Evolutionary conservation across 2,888 invertebrate species (phyloP).

Genomic region (Eilema griseolum): DNA sequence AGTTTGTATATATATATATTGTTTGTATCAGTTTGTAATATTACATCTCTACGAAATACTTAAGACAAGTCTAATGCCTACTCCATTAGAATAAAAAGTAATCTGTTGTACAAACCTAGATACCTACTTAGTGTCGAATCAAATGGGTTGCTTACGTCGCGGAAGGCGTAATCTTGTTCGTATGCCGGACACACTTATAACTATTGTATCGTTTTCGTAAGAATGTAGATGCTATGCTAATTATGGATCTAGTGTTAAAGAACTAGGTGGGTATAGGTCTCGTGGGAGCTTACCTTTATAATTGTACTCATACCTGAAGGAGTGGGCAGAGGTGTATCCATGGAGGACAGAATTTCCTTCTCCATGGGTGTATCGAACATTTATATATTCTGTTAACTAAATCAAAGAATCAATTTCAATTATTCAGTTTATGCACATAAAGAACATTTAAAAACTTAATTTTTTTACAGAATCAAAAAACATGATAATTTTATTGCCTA

Average conservation of each 20-base stretch:
- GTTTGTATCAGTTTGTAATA: no score
- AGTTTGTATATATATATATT: no score
- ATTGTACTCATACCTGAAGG: background rate
- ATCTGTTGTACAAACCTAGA: slow-evolving; percentile 7
- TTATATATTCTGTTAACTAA: no score
- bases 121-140: slow-evolving; percentile 26
- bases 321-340: no score
- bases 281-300: background rate
- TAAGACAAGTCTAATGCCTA: background rate
- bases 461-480: no score
- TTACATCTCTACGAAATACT: slow-evolving; percentile 11
- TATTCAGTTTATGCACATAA: no score
- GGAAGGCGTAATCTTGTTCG: slow-evolving; percentile 31
- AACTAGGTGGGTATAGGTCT: slow-evolving; percentile 1
- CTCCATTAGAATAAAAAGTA: slow-evolving; percentile 19
- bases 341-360: no score
- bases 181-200: slow-evolving; percentile 22
- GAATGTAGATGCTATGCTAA: slow-evolving; percentile 18
- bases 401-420: no score
- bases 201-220: slow-evolving; percentile 28
- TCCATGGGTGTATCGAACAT: no score
- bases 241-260: slow-evolving; percentile 9
- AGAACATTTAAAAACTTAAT: no score
- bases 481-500: no score
- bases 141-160: slow-evolving; percentile 28